Evolutionary conservation across 2,888 invertebrate genomes (phyloP).

Genomic region (Agrotis puta): DNA sequence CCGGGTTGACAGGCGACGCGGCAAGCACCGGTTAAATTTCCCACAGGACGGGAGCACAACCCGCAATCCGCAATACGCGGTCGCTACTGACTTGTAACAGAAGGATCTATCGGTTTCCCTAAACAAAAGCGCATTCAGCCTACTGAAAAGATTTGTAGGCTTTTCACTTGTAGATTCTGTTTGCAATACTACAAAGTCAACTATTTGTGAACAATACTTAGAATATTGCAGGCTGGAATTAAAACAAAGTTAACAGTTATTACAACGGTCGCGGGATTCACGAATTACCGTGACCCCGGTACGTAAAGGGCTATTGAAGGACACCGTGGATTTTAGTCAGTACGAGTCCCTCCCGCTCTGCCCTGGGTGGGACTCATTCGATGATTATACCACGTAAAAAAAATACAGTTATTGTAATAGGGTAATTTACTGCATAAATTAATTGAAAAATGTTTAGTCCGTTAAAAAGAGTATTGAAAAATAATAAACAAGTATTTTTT

Average conservation of each 20-base stretch:
- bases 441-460: too few species aligned
- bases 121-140: slow-evolving; percentile 48
- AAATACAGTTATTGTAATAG: too few species aligned
- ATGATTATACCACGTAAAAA: too few species aligned
- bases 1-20: slow-evolving; percentile 66
- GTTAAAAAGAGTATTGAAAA: too few species aligned
- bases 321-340: too few species aligned
- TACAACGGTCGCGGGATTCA: too few species aligned
- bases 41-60: slow-evolving; percentile 68
- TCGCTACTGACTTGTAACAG: slow-evolving; percentile 58
- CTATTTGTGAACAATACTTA: neutral
- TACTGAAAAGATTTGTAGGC: slow-evolving; percentile 12
- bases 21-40: slow-evolving; percentile 72
- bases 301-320: too few species aligned
- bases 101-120: slow-evolving; percentile 66
- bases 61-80: slow-evolving; percentile 42
- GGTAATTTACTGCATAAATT: too few species aligned
- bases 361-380: too few species aligned
- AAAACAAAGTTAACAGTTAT: neutral
- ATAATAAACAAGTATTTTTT: too few species aligned
- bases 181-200: neutral
- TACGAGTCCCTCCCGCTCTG: too few species aligned
- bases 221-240: neutral
- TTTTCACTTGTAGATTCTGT: slow-evolving; percentile 18
- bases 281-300: too few species aligned